phyloP scores from a whole-genome alignment of 2,113 vertebrate species.

The Neomonachus schauinslandi region DNA sequence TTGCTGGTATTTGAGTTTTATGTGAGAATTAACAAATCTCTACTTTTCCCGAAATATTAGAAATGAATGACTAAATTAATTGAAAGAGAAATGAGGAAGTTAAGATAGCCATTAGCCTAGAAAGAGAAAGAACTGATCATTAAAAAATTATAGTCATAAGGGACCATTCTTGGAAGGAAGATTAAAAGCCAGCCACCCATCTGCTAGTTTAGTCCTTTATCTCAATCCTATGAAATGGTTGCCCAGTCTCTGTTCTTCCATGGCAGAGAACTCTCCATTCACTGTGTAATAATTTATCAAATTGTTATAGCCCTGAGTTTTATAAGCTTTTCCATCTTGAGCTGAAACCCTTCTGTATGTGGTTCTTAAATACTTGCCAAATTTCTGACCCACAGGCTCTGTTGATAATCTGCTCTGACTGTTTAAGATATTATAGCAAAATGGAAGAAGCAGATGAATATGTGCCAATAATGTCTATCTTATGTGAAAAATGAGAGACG shows the following conservation, averaged over 20 bases:
- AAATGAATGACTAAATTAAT: neutral
- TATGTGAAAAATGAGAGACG: neutral
- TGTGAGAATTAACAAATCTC: neutral
- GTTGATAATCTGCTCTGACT: neutral
- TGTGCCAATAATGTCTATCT: neutral
- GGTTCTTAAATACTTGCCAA: neutral
- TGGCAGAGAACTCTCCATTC: neutral
- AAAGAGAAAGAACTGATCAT: neutral
- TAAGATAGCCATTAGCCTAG: neutral
- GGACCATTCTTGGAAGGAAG: neutral
- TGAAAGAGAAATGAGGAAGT: neutral
- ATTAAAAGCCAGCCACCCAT: neutral
- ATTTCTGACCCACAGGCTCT: neutral
- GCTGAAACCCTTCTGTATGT: neutral
- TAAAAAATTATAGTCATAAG: neutral
- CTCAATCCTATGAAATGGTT: neutral
- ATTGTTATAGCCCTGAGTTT: neutral
- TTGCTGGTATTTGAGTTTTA: conserved; percentile 23
- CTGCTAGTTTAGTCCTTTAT: conserved; percentile 4
- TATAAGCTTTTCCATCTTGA: neutral
- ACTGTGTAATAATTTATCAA: neutral
- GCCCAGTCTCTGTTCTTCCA: neutral
- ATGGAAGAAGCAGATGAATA: neutral
- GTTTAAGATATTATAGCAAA: neutral
- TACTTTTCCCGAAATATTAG: neutral